Evolutionary conservation across 2,113 vertebrate species (phyloP), one percentile per base, ranked within the genome.

Genomic region (Pavo muticus): DNA sequence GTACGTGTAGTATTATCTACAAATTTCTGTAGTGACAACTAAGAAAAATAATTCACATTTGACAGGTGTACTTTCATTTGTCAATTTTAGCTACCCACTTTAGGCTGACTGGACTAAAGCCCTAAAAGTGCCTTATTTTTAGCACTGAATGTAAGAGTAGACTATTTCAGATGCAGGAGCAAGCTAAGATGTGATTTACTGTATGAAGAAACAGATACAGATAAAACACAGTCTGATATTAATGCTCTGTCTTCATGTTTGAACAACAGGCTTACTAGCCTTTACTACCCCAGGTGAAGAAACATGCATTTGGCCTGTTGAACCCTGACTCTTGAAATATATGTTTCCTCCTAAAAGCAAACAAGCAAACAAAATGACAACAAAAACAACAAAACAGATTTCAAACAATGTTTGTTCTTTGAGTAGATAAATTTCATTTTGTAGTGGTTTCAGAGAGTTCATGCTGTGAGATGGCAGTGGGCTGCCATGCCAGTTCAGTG

Each of bases 171-270:
- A 74, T 29, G 70, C 16, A 84, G 45, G 18, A 85, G 54, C 27
- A 74, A 91, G 42, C 60, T 77, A 80, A 86, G 64, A 59, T 86
- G 42, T 35, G 91, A 84, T 94, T 94, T 83, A 77, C 64, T 93
- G 88, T 88, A 71, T 88, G 90, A 95, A 77, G 68, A 88, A 83
- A 73, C n/a, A 71, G 65, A 72, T n/a, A 76, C 9, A 68, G 73
- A 16, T 44, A 47, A 87, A 87, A 23, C 35, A 81, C 47, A 67
- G 32, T 32, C 60, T 93, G 85, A 95, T 93, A 95, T 93, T 83
- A 90, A 86, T 42, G 48, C 82, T 64, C 30, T 91, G 71, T 20
- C 24, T 86, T 86, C 50, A 25, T 59, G 16, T 86, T 59, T 83
- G 50, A 95, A 70, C 48, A 85, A 57, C 82, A 83, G 44, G 12